Base-by-base conservation (phyloP, 1,140 invertebrate species). In the Spodoptera frugiperda region DNA sequence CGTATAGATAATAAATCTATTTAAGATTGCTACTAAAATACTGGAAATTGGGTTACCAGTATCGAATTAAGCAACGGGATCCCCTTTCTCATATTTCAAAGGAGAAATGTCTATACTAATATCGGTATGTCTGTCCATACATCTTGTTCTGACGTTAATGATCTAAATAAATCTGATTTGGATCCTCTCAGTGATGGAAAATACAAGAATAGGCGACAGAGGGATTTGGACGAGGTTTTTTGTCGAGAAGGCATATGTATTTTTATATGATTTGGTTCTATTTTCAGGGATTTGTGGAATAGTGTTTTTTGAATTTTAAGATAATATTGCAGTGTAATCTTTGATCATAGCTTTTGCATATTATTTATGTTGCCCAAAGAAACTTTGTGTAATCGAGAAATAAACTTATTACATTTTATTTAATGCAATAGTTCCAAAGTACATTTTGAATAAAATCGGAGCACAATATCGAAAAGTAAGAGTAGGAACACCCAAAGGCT, bases 111-210 rank as follows among this genome's bases (percentile, higher is more conserved):
- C 33, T 57, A 15, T 57, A 46, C 53, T 44, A n/a, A 21, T 55
- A 39, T 25, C 17, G 17, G 48, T 14, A 30, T 14, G 65, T 53
- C 48, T 14, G 65, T 68, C 65, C 25, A 72, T 72, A 17, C 39
- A 25, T 72, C 53, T 72, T 46, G 17, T 8, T n/a, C 10, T 44
- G 68, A 72, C 68, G 17, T 44, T 61, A 73, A 59, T 59, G 63
- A 67, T 49, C 25, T 48, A 48, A 46, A 73, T 73, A 73, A 73
- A 73, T 73, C 71, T 51, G 53, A 59, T 73, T 61, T 49, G 5
- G 33, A 55, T 59, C 12, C 49, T 73, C 19, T 30, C 8, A 30
- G 21, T 49, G 54, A 61, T 49, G 46, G 33, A 51, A 73, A 49
- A 51, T 59, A 61, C 19, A 46, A 51, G 33, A 49, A 73, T 73